Base-by-base conservation (phyloP, 2,113 vertebrate species). In the Xiphorhynchus elegans region DNA sequence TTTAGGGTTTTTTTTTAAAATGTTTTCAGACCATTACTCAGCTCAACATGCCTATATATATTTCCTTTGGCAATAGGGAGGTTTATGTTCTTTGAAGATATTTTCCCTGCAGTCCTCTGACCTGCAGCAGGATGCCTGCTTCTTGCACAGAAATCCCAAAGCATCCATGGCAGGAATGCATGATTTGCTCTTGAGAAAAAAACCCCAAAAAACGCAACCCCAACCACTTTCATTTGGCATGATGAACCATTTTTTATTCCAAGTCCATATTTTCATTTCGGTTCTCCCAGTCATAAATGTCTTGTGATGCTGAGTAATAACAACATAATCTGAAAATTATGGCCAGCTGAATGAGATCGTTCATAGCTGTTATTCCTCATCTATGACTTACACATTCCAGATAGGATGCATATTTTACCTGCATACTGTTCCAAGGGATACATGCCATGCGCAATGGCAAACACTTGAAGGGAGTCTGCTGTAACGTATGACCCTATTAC, bases 241-340 rank as follows among this genome's bases (percentile, higher is more conserved):
- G 53, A 89, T 21, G 53, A 82, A 53, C 44, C 5, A 0, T 12
- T 68, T 37, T 67, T 79, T 75, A 49, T 93, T 96, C 96, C 96
- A 95, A 93, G 83, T 39, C 83, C 44, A 5, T 89, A 90, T 92
- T 94, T 95, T 92, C 66, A 58, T 79, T 89, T 90, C 64, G 73
- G 69, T 96, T 94, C 52, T 88, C 62, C 64, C 6, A 4, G 53
- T 79, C 90, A 90, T 89, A 95, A 95, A 84, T 46, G 80, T 93
- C 96, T 94, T 96, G 90, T 97, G 96, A 96, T 81, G 89, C 58
- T 96, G 96, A 97, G 86, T 96, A 96, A 97, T 83, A 92, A 13
- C 72, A 95, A 73, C 88, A 89, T 92, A 90, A 95, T 93, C 86
- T 76, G 84, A 87, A 87, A 95, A 84, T 92, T 96, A 96, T 82